Conservation (phyloP, 23 tunicate species). For the Phallusia fumigata region DNA sequence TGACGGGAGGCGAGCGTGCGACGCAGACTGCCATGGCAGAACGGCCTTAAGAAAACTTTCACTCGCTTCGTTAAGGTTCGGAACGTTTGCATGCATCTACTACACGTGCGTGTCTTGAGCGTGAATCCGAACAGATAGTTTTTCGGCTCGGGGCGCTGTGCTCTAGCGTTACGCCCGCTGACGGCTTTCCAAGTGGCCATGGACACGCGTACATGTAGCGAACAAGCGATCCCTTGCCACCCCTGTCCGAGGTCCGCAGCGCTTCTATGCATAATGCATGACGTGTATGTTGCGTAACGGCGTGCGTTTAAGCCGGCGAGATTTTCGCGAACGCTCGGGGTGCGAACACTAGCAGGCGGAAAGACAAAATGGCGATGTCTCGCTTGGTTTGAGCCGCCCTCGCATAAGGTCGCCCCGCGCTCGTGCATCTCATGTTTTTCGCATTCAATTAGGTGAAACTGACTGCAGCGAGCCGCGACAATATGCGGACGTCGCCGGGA, state of each 20-base stretch:
- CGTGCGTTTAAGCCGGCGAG: not conserved
- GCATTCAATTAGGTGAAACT: not conserved
- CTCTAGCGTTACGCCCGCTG: constrained; percentile 10
- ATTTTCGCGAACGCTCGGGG: too few species aligned
- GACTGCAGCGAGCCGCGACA: constrained; percentile 7
- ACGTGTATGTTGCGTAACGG: constrained; percentile 16
- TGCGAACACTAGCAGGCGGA: not conserved
- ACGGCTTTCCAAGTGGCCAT: constrained; percentile 14
- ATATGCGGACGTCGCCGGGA: not conserved
- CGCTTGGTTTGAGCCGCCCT: not conserved
- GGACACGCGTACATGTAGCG: constrained; percentile 2
- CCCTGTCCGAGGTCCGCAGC: constrained; percentile 1
- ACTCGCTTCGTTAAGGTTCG: constrained; percentile 14
- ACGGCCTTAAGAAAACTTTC: constrained; percentile 14
- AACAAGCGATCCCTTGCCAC: not conserved
- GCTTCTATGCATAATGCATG: constrained; percentile 26
- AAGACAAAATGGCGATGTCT: constrained; percentile 5
- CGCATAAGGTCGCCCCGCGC: not conserved
- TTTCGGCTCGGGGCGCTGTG: not conserved
- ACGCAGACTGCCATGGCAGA: constrained; percentile 7
- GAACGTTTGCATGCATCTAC: constrained; percentile 29
- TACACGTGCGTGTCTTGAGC: constrained; percentile 38
- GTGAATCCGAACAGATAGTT: constrained; percentile 14
- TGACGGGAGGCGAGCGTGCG: not conserved
- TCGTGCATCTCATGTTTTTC: not conserved